Percentiles rank a stretch among this genome's conserved stretches.
These are phyloP conservation scores for Proctacanthus coquilletti DNA, from an alignment of 1,140 invertebrate species.

Conservation along the genomic window DNA sequence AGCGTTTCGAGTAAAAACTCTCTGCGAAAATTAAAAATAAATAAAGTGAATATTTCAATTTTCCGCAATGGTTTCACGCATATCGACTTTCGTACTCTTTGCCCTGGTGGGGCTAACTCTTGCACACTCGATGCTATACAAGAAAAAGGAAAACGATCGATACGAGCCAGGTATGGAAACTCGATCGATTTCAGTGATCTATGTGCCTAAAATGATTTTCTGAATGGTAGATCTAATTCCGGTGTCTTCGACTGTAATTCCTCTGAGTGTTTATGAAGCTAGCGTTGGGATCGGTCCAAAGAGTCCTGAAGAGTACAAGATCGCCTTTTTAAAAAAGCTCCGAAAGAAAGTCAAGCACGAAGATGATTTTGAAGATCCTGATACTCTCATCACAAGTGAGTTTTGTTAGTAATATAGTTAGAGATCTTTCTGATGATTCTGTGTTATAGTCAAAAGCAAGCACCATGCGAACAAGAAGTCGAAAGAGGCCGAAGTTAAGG, in stretches of 20 bases:
- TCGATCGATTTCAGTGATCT: not conserved
- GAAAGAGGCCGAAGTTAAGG: too few species aligned
- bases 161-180: conserved; percentile 20
- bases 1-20: too few species aligned
- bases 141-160: conserved; percentile 25
- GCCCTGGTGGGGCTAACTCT: conserved; percentile 7
- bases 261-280: conserved; percentile 41
- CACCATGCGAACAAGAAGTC: too few species aligned
- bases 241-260: conserved; percentile 47
- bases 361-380: conserved; percentile 8
- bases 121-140: conserved; percentile 21
- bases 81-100: too few species aligned
- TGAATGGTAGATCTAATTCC: conserved; percentile 36
- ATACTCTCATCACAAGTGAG: conserved; percentile 13
- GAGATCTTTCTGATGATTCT: too few species aligned
- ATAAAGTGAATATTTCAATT: too few species aligned
- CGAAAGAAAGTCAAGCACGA: conserved; percentile 21
- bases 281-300: conserved; percentile 26
- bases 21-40: too few species aligned
- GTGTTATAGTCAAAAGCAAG: too few species aligned
- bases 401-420: too few species aligned
- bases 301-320: conserved; percentile 25
- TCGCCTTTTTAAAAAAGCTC: conserved; percentile 23
- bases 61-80: too few species aligned
- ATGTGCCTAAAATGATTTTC: not conserved